Percentiles rank a stretch among this genome's conserved stretches.
Conservation (phyloP, 2,113 vertebrate species). For the Sphyrna mokarran region DNA sequence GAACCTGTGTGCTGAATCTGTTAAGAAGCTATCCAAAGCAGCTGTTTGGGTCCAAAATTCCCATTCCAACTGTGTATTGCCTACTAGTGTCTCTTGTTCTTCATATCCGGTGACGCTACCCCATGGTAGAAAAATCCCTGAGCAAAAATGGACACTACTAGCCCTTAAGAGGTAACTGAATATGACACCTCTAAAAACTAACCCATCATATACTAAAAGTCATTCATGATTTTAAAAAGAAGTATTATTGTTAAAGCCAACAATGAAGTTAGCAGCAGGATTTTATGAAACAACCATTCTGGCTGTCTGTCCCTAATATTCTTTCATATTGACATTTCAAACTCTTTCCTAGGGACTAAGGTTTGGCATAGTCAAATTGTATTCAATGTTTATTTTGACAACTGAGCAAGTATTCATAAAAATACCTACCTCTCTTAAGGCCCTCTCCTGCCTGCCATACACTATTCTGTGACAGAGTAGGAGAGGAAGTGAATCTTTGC, state of each 20-base stretch:
- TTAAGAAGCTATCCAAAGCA: background rate
- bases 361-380: background rate
- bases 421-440: background rate
- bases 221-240: background rate
- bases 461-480: constrained; percentile 31
- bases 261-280: background rate
- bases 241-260: background rate
- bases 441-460: background rate
- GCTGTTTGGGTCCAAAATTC: background rate
- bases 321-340: background rate
- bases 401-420: constrained; percentile 38
- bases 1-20: background rate
- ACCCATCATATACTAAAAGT: background rate
- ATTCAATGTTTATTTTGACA: constrained; percentile 38
- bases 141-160: background rate
- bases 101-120: background rate
- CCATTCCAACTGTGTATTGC: background rate
- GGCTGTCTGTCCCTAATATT: background rate
- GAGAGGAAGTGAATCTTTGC: constrained; percentile 30
- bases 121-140: background rate
- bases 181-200: background rate
- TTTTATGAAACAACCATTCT: background rate
- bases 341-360: background rate
- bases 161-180: background rate
- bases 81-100: background rate